phyloP scores from a whole-genome alignment of 2,888 invertebrate species.

The Aphodius sticticus region DNA sequence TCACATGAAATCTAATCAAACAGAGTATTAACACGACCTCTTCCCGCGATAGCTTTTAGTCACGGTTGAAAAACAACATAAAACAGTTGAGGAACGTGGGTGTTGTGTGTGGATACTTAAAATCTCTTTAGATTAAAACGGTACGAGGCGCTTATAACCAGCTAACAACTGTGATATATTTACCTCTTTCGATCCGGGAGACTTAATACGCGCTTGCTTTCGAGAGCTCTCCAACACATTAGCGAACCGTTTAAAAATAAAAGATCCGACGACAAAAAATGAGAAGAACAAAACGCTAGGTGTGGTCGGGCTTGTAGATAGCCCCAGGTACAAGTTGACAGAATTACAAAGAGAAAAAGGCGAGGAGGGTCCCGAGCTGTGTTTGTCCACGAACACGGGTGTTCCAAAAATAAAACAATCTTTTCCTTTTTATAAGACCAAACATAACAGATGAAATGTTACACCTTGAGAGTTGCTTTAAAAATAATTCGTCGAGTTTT shows the following conservation, averaged over 20 bases:
- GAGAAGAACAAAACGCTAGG: neutral
- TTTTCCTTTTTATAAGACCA: neutral
- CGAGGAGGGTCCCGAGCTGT: too few relatives aligned
- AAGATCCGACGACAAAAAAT: neutral
- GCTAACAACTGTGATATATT: slow-evolving; percentile 4
- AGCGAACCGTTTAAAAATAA: neutral
- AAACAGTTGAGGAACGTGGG: neutral
- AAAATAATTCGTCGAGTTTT: too few relatives aligned
- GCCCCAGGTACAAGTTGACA: neutral
- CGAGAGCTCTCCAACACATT: neutral
- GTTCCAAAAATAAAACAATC: neutral
- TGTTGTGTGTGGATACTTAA: neutral
- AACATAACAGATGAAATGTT: neutral
- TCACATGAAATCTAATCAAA: neutral
- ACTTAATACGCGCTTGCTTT: neutral
- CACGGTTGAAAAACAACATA: neutral
- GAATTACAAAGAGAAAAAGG: neutral
- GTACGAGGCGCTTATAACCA: neutral
- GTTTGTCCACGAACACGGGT: neutral
- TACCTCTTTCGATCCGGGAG: neutral
- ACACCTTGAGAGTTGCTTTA: neutral
- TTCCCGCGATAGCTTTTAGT: neutral
- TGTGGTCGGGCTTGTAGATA: neutral
- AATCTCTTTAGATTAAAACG: neutral
- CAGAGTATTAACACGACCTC: neutral